phyloP scores from a whole-genome alignment of 2,888 invertebrate genomes.

The Ametastegia equiseti region DNA sequence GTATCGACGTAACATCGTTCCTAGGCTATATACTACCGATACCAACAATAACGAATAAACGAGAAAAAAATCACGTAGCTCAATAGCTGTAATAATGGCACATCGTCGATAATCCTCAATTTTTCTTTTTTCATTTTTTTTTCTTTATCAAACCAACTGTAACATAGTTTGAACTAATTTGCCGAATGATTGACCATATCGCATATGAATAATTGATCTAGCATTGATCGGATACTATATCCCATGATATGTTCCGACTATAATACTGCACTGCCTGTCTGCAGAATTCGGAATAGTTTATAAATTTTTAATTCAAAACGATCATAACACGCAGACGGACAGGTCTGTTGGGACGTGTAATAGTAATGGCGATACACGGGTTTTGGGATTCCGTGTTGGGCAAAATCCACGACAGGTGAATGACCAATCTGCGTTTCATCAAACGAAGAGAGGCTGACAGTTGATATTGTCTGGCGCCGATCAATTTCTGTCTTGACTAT shows the following conservation, averaged over 20 bases:
- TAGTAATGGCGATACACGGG: constrained; percentile 4
- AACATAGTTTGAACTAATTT: no score
- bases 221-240: not conserved
- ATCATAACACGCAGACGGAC: constrained; percentile 8
- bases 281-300: not conserved
- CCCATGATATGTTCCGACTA: not conserved
- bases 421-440: constrained; percentile 25
- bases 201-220: not conserved
- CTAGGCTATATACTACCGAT: not conserved
- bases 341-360: not conserved
- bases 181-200: not conserved
- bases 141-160: no score
- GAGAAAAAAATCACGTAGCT: constrained; percentile 3
- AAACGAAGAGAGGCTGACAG: constrained; percentile 14
- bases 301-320: constrained; percentile 19
- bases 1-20: not conserved
- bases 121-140: no score
- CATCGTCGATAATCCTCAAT: no score
- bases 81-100: no score
- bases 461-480: constrained; percentile 29
- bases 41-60: not conserved
- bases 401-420: constrained; percentile 36
- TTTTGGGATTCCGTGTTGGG: constrained; percentile 3
- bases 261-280: not conserved
- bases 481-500: constrained; percentile 27